Conservation (phyloP, 2,113 vertebrate species). For the Talpa occidentalis region DNA sequence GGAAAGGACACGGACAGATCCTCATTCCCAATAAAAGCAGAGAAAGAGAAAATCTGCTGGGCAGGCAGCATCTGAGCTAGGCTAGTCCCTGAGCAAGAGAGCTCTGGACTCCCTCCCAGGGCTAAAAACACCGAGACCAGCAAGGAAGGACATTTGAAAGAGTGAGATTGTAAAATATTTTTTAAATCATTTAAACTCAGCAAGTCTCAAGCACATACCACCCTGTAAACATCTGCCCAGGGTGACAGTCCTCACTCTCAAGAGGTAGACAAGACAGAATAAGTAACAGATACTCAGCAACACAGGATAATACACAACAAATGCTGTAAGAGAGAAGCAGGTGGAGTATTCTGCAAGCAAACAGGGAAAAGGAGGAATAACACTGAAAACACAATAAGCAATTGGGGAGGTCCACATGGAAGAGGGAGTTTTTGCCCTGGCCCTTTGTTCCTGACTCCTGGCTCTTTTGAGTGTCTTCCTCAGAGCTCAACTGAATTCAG, state of each 20-base stretch:
- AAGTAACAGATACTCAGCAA: not conserved
- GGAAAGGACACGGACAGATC: not conserved
- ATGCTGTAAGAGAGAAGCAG: not conserved
- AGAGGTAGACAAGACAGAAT: not conserved
- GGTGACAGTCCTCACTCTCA: not conserved
- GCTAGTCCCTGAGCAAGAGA: not conserved
- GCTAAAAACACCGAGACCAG: not conserved
- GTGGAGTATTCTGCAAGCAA: not conserved
- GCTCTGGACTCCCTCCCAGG: not conserved
- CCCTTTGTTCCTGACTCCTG: not conserved
- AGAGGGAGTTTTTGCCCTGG: not conserved
- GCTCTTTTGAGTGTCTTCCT: not conserved
- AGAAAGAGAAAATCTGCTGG: not conserved
- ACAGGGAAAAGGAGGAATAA: not conserved
- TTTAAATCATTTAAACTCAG: not conserved
- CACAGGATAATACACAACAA: not conserved
- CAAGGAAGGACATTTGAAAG: conserved; percentile 3
- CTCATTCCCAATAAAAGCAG: not conserved
- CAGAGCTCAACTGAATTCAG: not conserved
- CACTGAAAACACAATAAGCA: too few relatives aligned
- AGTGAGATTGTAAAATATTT: not conserved
- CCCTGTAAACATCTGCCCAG: not conserved
- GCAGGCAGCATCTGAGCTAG: not conserved
- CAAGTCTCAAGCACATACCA: not conserved
- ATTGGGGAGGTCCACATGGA: not conserved